Conservation (phyloP, 2,113 vertebrate genomes). For the Pterocles orientalis region DNA sequence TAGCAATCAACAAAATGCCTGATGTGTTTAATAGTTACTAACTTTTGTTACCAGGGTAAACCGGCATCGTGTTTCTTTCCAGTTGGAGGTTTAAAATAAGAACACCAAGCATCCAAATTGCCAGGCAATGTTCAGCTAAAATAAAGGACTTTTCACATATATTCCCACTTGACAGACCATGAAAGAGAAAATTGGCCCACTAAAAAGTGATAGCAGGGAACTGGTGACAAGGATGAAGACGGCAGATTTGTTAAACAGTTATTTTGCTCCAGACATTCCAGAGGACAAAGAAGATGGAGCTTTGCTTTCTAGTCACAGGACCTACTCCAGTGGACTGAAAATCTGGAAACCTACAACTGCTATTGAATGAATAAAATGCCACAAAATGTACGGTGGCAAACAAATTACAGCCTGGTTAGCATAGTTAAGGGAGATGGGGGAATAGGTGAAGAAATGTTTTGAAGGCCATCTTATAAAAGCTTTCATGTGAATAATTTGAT, state of each 20-base stretch:
- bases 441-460: neutral
- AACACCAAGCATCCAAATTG: slow-evolving; percentile 16
- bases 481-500: slow-evolving; percentile 11
- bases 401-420: slow-evolving; percentile 1
- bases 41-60: neutral
- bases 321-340: neutral
- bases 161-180: slow-evolving; percentile 62
- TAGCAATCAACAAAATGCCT: neutral
- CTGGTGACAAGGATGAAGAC: slow-evolving; percentile 5
- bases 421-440: neutral
- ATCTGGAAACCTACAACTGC: neutral
- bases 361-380: neutral
- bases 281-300: slow-evolving; percentile 38
- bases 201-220: slow-evolving; percentile 68
- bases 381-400: neutral
- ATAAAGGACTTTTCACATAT: slow-evolving; percentile 46
- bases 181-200: slow-evolving; percentile 74
- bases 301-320: slow-evolving; percentile 5
- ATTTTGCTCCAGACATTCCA: slow-evolving; percentile 50
- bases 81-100: slow-evolving; percentile 37
- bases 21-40: neutral
- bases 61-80: neutral
- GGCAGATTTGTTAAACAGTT: slow-evolving; percentile 59
- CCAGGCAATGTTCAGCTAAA: slow-evolving; percentile 34
- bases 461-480: neutral